Evolutionary conservation across 30 jellyfish, hydroid and myxozoan genomes (phyloP).

Genomic region (Aurelia sp.): DNA sequence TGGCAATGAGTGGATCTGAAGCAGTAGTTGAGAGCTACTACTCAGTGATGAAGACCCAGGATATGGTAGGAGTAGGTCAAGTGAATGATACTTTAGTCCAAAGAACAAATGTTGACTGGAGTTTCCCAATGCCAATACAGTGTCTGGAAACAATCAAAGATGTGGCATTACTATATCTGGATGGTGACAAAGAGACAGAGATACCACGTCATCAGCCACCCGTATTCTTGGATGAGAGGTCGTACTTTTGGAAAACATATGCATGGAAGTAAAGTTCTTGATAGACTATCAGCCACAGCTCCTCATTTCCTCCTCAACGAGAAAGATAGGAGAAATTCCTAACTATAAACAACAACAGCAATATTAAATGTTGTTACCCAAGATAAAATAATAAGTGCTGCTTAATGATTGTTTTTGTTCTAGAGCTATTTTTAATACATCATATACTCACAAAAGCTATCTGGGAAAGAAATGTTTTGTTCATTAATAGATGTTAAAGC

Average conservation of each 20-base stretch:
- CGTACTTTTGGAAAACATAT: neutral
- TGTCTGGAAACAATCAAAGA: constrained; percentile 37
- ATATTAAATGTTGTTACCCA: no score
- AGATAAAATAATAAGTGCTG: no score
- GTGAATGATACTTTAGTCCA: constrained; percentile 30
- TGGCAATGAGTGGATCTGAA: no score
- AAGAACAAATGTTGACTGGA: constrained; percentile 42
- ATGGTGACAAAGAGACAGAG: constrained; percentile 42
- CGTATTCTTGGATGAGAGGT: constrained; percentile 32
- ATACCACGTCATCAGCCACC: no score
- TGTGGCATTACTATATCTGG: constrained; percentile 28
- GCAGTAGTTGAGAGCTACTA: no score
- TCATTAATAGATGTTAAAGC: neutral
- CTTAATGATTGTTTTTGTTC: no score
- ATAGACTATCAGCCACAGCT: constrained; percentile 23
- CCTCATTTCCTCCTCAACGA: constrained; percentile 18
- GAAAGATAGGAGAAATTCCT: no score
- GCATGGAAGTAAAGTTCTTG: constrained; percentile 35
- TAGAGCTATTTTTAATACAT: no score
- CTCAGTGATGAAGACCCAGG: constrained; percentile 34
- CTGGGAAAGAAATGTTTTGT: neutral
- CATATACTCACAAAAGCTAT: neutral
- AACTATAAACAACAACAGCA: no score
- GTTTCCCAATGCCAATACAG: constrained; percentile 33
- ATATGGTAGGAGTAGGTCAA: constrained; percentile 9